These are phyloP conservation scores for Rana temporaria DNA, from an alignment of 2,113 vertebrate species.

Conservation along the genomic window DNA sequence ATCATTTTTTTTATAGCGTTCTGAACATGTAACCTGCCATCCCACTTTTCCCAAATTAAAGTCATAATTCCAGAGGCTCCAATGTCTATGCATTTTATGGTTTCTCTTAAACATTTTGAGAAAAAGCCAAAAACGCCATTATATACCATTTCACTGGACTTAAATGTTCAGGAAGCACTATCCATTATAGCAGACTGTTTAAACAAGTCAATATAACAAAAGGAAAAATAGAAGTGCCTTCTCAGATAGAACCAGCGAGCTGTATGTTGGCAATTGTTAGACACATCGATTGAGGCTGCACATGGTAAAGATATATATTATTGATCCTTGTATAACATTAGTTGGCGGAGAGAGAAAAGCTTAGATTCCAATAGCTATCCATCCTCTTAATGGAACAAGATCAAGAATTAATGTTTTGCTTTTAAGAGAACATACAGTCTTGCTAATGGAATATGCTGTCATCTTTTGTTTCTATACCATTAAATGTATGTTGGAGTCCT, in stretches of 20 bases:
- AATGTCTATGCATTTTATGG: too few relatives aligned
- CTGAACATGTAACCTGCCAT: too few relatives aligned
- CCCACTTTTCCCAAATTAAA: too few relatives aligned
- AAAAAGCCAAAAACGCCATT: slow-evolving; percentile 15
- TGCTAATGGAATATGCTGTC: slow-evolving; percentile 10
- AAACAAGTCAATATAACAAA: slow-evolving; percentile 4
- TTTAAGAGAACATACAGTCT: slow-evolving; percentile 12
- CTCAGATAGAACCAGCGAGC: background rate
- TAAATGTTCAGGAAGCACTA: background rate
- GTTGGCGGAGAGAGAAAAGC: background rate
- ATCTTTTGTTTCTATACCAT: slow-evolving; percentile 7
- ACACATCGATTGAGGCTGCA: background rate
- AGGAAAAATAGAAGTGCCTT: background rate
- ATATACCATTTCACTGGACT: background rate
- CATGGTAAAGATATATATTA: slow-evolving; percentile 17
- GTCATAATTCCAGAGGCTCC: too few relatives aligned
- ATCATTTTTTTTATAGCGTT: too few relatives aligned
- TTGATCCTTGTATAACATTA: slow-evolving; percentile 17
- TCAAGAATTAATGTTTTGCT: slow-evolving; percentile 8
- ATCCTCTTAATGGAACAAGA: slow-evolving; percentile 17
- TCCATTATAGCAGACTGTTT: slow-evolving; percentile 1
- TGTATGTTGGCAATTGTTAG: slow-evolving; percentile 1
- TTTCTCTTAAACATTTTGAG: background rate
- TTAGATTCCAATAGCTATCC: background rate
- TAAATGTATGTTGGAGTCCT: slow-evolving; percentile 6